A percentile compares a stretch with the other conserved stretches of the same genome.
Conservation (phyloP, 1,140 invertebrate genomes). For the Goniozus legneri region DNA sequence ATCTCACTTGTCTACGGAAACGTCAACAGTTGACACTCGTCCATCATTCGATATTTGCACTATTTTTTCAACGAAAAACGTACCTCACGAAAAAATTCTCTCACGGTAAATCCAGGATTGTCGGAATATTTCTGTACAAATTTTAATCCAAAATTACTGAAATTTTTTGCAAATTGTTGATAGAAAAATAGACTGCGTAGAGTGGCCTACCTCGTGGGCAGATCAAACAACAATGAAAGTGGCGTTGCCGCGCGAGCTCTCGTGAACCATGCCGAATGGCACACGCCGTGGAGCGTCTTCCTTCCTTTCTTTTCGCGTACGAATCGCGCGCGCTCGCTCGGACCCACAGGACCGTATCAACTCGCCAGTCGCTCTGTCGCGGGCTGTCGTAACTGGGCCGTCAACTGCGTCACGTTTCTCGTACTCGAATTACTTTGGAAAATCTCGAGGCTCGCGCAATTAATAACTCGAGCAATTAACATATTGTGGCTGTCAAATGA, state of each 20-base stretch:
- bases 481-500: no score
- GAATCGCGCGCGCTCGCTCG: no score
- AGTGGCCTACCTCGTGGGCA: constrained; percentile 19
- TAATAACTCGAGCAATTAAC: no score
- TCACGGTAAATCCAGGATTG: neutral
- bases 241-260: constrained; percentile 23
- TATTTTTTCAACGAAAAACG: neutral
- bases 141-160: neutral
- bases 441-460: no score
- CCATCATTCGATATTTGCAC: neutral
- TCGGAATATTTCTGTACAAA: neutral
- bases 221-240: constrained; percentile 52
- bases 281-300: constrained; percentile 15
- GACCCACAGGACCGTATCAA: no score
- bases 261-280: constrained; percentile 2
- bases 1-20: no score
- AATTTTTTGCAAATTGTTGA: constrained; percentile 4
- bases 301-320: constrained; percentile 20
- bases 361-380: no score
- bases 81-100: neutral
- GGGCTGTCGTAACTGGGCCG: no score
- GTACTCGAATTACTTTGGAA: no score
- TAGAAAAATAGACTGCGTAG: neutral
- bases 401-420: no score
- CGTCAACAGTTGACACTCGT: no score